Evolutionary conservation across 2,888 invertebrate species (phyloP), one percentile per base, ranked within the genome.

Genomic region (Lasioglossum figueresi): DNA sequence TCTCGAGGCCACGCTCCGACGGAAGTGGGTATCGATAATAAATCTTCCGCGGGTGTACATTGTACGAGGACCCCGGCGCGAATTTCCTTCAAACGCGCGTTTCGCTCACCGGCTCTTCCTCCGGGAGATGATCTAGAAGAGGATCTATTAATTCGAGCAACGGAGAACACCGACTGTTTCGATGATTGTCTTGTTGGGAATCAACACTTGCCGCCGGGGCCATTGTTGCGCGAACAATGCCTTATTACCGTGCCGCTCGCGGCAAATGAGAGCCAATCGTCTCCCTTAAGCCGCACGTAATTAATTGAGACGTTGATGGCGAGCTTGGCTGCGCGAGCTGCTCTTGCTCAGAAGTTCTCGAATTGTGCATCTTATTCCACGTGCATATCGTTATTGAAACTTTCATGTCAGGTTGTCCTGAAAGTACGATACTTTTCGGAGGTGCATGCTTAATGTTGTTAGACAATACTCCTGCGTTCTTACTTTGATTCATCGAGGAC

Each of bases 1-100:
- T 75, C 63, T 31, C 31, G 76, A 72, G 34, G 79, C 71, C 37
- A 70, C 12, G 68, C 73, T 72, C 59, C 66, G 63, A 82, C 84
- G 87, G 72, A 86, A 88, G 83, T 19, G 27, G 27, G 78, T 77
- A 86, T 79, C 80, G 83, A 71, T 79, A 70, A 83, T 86, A 86
- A 87, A 86, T 87, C 80, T 82, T 78, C 71, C 45, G 43, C n/a
- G 37, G 71, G 31, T 59, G 72, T 73, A 40, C 12, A 63, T 74
- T 40, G 45, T 71, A 45, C 43, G 12, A 19, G 27, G n/a, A 48
- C 34, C 23, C 68, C 68, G 34, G 23, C 37, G 23, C 40, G 34
- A 63, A 76, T 70, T 45, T 79, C 82, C 37, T 68, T 68, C n/a
- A 70, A 80, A 71, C 2, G 48, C 31, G 12, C n/a, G 34, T 77